These are phyloP conservation scores for Chaetura pelagica DNA, from an alignment of 2,113 vertebrate genomes.

Conservation along the genomic window DNA sequence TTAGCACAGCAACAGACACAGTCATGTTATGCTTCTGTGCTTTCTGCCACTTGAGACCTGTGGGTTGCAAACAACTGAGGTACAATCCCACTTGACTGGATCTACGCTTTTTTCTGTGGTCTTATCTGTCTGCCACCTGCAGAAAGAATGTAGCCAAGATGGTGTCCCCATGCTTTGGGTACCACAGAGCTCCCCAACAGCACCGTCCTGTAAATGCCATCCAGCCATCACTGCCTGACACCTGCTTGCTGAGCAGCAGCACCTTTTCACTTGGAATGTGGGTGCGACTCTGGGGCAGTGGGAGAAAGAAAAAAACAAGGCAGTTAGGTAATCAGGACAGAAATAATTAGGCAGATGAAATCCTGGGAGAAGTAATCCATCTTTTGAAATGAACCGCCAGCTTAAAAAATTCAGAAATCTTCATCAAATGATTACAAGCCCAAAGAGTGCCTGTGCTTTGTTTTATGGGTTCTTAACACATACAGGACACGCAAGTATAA, in stretches of 20 bases:
- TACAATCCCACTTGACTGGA: not conserved
- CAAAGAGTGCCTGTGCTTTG: conserved; percentile 53
- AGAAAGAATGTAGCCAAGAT: not conserved
- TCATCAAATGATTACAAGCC: conserved; percentile 74
- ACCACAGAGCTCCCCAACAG: not conserved
- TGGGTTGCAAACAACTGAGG: not conserved
- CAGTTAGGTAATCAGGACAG: conserved; percentile 74
- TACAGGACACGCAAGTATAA: conserved; percentile 63
- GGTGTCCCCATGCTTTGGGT: not conserved
- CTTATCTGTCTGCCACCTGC: not conserved
- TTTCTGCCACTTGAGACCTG: not conserved
- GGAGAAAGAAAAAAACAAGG: conserved; percentile 64
- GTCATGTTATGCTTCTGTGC: not conserved
- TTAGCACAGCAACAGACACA: not conserved
- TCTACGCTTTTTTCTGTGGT: not conserved
- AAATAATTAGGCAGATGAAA: conserved; percentile 79
- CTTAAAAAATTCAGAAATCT: conserved; percentile 81
- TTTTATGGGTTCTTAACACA: conserved; percentile 69
- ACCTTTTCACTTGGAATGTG: not conserved
- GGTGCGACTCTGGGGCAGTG: not conserved
- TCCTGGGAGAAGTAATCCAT: conserved; percentile 71
- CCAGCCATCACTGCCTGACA: not conserved
- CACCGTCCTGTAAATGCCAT: not conserved
- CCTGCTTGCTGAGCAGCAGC: not conserved
- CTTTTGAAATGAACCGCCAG: conserved; percentile 73